Evolutionary conservation across 2,797 vertebrate species (phyloP), one percentile per base, ranked within the genome.

Genomic region (Megaceryle alcyon): DNA sequence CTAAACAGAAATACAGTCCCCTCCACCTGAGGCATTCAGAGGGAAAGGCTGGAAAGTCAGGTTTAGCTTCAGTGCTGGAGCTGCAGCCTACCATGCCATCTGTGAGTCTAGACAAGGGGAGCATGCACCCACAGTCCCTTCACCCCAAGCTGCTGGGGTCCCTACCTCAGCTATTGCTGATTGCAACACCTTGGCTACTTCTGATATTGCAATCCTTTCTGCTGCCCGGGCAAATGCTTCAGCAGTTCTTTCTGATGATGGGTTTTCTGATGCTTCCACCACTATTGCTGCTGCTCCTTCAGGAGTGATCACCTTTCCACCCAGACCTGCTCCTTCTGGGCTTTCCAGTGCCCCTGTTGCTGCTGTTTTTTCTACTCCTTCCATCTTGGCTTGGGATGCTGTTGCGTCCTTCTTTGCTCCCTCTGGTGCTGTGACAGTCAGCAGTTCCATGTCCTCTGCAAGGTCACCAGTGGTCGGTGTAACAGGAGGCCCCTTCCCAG

Each of bases 151-250:
- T 70, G 37, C 15, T 8, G 11, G 10, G n/a, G 28, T 41, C 16
- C n/a, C 51, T 94, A 97, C 95, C 96, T 96, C 96, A 70, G 90
- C 68, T 90, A 93, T 68, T 28, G 94, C 96, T 4, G 43, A 82
- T 8, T 94, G 94, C 71, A 97, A 19, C 86, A 95, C 93, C 71
- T 87, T 87, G 71, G 71, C 43, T 63, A 72, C 95, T 91, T 92
- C 95, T 22, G 82, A 80, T 14, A 25, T n/a, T 29, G 96, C 95
- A 43, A 78, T 54, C 59, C 53, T 94, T 61, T 96, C 95, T 63
- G 83, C 94, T 57, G 91, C 95, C 25, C 11, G 49, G 48, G 78
- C 56, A 70, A 85, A 73, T 2, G 71, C 57, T 94, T 88, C 87
- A 59, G 69, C 43, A 26, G 8, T 51, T 48, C 56, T 53, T 59